A percentile compares a stretch with the other conserved stretches of the same genome.
phyloP scores from a whole-genome alignment of 2,888 invertebrate species.

The Melanophora roralis region DNA sequence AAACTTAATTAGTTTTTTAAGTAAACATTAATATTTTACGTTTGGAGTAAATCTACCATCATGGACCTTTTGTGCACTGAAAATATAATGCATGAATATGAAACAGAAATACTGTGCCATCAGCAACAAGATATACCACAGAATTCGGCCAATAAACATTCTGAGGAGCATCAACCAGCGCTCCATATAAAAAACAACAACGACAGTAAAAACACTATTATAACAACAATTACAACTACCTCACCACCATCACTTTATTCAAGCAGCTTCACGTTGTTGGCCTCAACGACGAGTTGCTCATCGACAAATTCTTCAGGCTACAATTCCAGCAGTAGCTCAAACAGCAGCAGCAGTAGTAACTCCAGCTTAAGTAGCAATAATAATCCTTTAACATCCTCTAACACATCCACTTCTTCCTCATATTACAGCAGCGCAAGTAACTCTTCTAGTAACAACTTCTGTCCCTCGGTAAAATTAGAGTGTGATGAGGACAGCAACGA shows the following conservation, averaged over 20 bases:
- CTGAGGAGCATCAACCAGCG: slow-evolving; percentile 24
- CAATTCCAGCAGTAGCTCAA: slow-evolving; percentile 63
- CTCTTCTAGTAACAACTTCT: slow-evolving; percentile 30
- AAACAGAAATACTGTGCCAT: slow-evolving; percentile 65
- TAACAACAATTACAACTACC: slow-evolving; percentile 33
- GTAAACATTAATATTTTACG: neutral
- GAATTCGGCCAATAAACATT: slow-evolving; percentile 30
- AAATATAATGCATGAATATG: slow-evolving; percentile 78
- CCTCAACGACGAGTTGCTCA: slow-evolving; percentile 58
- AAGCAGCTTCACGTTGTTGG: slow-evolving; percentile 56
- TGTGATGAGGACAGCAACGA: slow-evolving; percentile 56
- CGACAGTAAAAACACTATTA: slow-evolving; percentile 11
- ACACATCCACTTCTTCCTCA: slow-evolving; percentile 13
- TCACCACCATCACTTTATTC: slow-evolving; percentile 58
- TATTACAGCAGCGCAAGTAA: slow-evolving; percentile 10
- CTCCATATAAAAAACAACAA: slow-evolving; percentile 18
- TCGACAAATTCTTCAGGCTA: slow-evolving; percentile 64
- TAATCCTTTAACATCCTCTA: slow-evolving; percentile 30
- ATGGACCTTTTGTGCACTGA: slow-evolving; percentile 82
- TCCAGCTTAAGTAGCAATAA: slow-evolving; percentile 44
- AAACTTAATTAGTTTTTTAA: no score
- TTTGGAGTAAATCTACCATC: slow-evolving; percentile 44
- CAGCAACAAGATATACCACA: slow-evolving; percentile 43
- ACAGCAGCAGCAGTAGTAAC: slow-evolving; percentile 44
- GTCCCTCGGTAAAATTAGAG: slow-evolving; percentile 38